These are phyloP conservation scores for Myotis lucifugus DNA, from an alignment of 2,113 vertebrate genomes.

Conservation along the genomic window DNA sequence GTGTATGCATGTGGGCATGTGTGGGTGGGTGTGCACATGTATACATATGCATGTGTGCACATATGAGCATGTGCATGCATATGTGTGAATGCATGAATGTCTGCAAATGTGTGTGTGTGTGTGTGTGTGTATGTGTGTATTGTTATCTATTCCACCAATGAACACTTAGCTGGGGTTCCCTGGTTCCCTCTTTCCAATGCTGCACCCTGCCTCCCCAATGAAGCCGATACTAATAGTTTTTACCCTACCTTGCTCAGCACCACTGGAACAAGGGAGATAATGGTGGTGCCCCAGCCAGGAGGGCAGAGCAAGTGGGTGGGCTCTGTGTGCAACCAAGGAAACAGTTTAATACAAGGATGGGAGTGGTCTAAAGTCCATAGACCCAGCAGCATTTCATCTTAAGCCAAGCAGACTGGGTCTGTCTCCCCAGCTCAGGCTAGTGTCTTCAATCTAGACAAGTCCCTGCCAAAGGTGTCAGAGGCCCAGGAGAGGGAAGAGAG, in stretches of 20 bases:
- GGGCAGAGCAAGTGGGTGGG: not conserved
- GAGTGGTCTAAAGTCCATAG: not conserved
- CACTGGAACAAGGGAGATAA: not conserved
- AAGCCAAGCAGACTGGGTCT: not conserved
- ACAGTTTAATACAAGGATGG: not conserved
- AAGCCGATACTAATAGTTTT: not conserved
- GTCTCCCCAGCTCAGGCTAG: accelerated
- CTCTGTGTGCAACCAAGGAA: not conserved
- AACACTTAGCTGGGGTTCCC: not conserved
- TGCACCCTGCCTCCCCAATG: too few species aligned
- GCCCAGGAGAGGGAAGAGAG: not conserved
- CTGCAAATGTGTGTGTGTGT: not conserved
- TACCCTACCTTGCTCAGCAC: not conserved
- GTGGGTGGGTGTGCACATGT: not conserved
- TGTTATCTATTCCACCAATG: not conserved
- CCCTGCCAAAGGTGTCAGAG: not conserved
- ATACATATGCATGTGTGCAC: not conserved
- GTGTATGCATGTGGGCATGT: not conserved
- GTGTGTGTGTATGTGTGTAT: not conserved
- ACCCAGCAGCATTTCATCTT: not conserved
- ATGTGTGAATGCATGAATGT: not conserved
- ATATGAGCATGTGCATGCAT: not conserved
- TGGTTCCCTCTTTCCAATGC: not conserved
- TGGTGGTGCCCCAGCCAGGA: not conserved
- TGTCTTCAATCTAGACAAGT: not conserved